Base-by-base conservation (phyloP, 2,113 vertebrate species). In the Hemibagrus wyckioides region DNA sequence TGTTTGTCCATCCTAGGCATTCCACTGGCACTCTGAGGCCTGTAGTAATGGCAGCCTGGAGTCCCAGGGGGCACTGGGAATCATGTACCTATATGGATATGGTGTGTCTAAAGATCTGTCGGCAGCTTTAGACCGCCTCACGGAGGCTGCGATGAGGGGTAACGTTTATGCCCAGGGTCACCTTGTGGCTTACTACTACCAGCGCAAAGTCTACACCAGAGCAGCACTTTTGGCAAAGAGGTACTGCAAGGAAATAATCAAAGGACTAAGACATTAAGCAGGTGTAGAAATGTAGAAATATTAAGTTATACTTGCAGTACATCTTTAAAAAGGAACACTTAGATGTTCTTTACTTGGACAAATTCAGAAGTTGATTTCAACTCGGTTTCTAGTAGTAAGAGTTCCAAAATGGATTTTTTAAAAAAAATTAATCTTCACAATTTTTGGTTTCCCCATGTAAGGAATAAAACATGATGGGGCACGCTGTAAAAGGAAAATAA, bases 21-120 rank as follows among this genome's bases (percentile, higher is more conserved):
- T 97, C 90, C 96, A 91, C 57, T 97, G 97, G 96, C 96, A 97
- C 89, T 96, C 96, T 0, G 93, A 96, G 94, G 96, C 96, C 1
- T 96, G 95, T 90, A 92, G 93, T 75, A 97, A 97, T 79, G 96
- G 97, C 79, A 96, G 90, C 25, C 87, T 97, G 92, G 96, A 97
- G 93, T 97, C 96, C 10, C 95, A 95, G 87, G 96, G 95, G 54
- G 94, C 92, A 0, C 93, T 97, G 67, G 96, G 96, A 0, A 86
- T 97, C 85, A 96, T 96, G 96, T 96, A 96, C 90, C 92, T 96
- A 23, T 90, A 94, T 0, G 97, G 96, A n/a, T 92, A 94, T 21
- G 96, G 96, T 30, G 36, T 92, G 80, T 5, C 0, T 71, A 91
- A 84, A 82, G 91, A 96, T 39, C 89, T 82, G 0, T 82, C 94